Conservation (phyloP, 2,888 invertebrate species). For the Ormyrus labotus region DNA sequence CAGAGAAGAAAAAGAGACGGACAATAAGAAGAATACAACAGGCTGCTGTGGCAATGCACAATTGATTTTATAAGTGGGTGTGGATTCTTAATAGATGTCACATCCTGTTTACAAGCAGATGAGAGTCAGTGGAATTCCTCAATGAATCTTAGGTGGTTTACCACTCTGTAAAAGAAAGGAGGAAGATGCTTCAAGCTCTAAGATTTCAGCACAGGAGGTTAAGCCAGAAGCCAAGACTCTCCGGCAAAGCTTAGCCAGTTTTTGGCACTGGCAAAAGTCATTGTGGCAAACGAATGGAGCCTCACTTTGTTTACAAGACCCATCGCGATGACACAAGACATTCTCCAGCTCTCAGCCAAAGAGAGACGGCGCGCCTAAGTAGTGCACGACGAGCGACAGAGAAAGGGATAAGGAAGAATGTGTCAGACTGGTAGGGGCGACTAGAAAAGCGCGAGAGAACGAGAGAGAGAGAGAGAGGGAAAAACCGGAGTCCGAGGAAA, state of each 20-base stretch:
- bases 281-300: not conserved
- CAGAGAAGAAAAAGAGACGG: not conserved
- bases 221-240: not conserved
- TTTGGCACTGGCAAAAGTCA: not conserved
- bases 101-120: constrained; percentile 54
- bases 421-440: constrained; percentile 5
- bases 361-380: too few species aligned
- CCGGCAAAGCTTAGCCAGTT: not conserved
- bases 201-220: not conserved
- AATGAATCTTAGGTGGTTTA: not conserved
- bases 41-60: constrained; percentile 39
- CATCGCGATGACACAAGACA: constrained; percentile 1
- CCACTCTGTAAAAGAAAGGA: not conserved
- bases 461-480: constrained; percentile 19
- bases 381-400: not conserved
- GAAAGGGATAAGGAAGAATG: not conserved
- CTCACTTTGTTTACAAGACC: constrained; percentile 3
- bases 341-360: not conserved
- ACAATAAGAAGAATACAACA: not conserved
- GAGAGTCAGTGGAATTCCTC: constrained; percentile 31
- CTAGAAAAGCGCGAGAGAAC: constrained; percentile 8
- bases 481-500: not conserved
- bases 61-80: constrained; percentile 60
- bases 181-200: not conserved
- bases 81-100: constrained; percentile 59